Conservation (phyloP, 2,797 vertebrate species). For the Semotilus atromaculatus region DNA sequence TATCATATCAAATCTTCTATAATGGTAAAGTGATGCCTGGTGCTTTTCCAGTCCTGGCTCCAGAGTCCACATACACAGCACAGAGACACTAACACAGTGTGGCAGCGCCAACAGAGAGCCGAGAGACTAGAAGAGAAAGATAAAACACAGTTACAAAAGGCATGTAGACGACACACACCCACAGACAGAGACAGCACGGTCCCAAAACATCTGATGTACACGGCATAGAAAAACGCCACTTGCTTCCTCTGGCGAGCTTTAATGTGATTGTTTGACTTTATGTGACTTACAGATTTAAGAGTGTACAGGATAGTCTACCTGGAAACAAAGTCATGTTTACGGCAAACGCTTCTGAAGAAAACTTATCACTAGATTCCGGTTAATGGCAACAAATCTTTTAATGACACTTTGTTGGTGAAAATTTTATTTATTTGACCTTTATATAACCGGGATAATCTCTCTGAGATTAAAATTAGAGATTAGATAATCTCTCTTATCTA, state of each 20-base stretch:
- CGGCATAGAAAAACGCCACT: not conserved
- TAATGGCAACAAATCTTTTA: not conserved
- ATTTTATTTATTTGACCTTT: too few relatives aligned
- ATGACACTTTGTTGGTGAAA: not conserved
- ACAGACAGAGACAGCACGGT: not conserved
- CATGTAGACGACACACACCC: not conserved
- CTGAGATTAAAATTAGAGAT: too few relatives aligned
- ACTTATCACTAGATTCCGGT: not conserved
- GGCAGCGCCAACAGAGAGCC: slow-evolving; percentile 38
- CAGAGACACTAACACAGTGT: slow-evolving; percentile 32
- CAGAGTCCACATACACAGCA: slow-evolving; percentile 16
- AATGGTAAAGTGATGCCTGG: not conserved
- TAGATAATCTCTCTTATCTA: too few relatives aligned
- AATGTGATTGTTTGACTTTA: not conserved
- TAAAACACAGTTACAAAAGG: slow-evolving; percentile 12
- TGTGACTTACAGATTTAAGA: not conserved
- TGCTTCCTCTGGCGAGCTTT: not conserved
- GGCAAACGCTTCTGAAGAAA: not conserved
- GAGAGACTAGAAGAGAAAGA: slow-evolving; percentile 7
- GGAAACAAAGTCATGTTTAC: not conserved
- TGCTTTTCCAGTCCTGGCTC: slow-evolving; percentile 49
- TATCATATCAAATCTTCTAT: slow-evolving; percentile 39
- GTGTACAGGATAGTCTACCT: not conserved
- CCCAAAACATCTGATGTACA: not conserved
- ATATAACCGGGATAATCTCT: too few relatives aligned